Evolutionary conservation across 2,113 vertebrate genomes (phyloP).

Genomic region (Chaetodon auriga): DNA sequence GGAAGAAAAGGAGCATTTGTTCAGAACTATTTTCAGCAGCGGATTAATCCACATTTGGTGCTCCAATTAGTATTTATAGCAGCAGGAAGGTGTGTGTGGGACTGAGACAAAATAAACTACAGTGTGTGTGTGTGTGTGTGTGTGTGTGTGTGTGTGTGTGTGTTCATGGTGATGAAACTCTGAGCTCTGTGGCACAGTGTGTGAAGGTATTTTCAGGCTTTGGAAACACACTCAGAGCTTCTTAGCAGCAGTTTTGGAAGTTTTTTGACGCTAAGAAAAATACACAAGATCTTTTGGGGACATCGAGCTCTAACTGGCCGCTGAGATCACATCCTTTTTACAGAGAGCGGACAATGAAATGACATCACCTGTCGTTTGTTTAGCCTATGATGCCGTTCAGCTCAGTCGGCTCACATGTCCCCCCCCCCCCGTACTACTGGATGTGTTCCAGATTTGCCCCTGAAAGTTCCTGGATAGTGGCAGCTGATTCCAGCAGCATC

Average conservation of each 20-base stretch:
- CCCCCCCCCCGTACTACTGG: not conserved
- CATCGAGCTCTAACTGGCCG: not conserved
- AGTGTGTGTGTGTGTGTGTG: too few relatives aligned
- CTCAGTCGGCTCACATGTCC: conserved; percentile 22
- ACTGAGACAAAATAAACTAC: not conserved
- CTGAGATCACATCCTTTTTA: conserved; percentile 40
- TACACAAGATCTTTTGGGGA: not conserved
- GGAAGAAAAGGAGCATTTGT: too few relatives aligned
- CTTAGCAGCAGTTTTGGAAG: not conserved
- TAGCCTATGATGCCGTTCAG: conserved; percentile 25
- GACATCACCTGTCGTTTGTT: conserved; percentile 67
- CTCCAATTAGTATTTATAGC: not conserved
- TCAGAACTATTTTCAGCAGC: not conserved
- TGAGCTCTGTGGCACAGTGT: not conserved
- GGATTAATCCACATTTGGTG: not conserved
- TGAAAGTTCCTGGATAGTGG: conserved; percentile 28
- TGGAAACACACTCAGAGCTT: too few relatives aligned
- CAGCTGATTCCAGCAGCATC: conserved; percentile 61
- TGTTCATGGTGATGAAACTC: not conserved
- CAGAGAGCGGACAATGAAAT: conserved; percentile 53
- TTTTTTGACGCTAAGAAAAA: not conserved
- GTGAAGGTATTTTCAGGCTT: not conserved
- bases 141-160: too few relatives aligned
- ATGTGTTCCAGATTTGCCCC: not conserved
- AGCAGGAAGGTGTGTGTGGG: too few relatives aligned